Evolutionary conservation across 2,888 invertebrate genomes (phyloP).

Genomic region (Junonia oenone): DNA sequence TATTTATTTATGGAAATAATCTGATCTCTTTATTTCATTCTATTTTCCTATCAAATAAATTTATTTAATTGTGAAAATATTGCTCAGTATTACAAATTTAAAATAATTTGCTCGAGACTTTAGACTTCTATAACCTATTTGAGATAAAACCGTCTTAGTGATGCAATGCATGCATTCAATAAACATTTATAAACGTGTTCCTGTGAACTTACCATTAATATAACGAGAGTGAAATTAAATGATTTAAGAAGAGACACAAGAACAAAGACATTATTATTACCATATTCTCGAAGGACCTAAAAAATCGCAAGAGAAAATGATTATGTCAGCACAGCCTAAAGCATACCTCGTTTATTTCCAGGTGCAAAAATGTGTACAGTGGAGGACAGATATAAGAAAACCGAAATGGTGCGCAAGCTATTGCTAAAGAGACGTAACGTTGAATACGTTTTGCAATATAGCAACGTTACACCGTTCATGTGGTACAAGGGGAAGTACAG

Average conservation of each 20-base stretch:
- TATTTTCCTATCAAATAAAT: no score
- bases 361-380: slow-evolving; percentile 57
- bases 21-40: background rate
- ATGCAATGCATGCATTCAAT: background rate
- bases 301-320: background rate
- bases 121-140: no score
- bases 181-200: background rate
- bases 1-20: background rate
- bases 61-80: no score
- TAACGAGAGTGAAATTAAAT: background rate
- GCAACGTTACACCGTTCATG: slow-evolving; percentile 66
- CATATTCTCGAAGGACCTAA: background rate
- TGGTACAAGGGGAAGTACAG: slow-evolving; percentile 67
- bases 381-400: slow-evolving; percentile 69
- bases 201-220: background rate
- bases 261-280: no score
- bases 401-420: slow-evolving; percentile 57
- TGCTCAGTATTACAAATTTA: no score
- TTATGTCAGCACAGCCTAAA: slow-evolving; percentile 19
- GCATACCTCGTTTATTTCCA: slow-evolving; percentile 56
- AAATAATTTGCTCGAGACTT: no score
- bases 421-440: slow-evolving; percentile 61
- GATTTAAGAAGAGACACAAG: background rate
- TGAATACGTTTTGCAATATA: slow-evolving; percentile 65
- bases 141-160: no score